Conservation (phyloP, 2,113 vertebrate species). For the Uria lomvia region DNA sequence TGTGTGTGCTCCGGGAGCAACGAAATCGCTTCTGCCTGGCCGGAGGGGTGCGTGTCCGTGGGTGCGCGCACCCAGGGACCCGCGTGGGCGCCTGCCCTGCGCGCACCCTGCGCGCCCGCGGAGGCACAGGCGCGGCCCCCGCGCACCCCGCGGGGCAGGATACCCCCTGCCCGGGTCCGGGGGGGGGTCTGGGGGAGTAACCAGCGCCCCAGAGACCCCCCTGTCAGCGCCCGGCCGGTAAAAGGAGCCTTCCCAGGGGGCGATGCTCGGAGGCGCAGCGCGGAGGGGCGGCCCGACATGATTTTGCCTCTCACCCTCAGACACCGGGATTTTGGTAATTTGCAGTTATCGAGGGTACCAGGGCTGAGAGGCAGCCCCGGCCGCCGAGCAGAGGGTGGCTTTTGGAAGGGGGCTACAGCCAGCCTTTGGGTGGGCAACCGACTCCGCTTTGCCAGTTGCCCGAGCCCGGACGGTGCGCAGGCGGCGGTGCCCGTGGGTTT, state of each 20-base stretch:
- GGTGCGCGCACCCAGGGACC: not conserved
- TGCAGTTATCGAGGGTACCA: not conserved
- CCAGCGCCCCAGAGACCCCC: not conserved
- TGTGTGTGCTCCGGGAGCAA: constrained; percentile 73
- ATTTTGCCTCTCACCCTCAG: not conserved
- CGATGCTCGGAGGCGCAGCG: not conserved
- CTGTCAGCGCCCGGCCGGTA: not conserved
- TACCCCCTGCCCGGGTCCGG: not conserved
- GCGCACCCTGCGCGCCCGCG: not conserved
- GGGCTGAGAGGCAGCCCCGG: not conserved
- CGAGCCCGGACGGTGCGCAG: not conserved
- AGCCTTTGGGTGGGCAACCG: not conserved
- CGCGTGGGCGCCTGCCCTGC: not conserved
- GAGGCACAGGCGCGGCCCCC: not conserved
- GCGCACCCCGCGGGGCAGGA: not conserved
- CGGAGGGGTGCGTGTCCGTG: not conserved
- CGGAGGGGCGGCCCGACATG: not conserved
- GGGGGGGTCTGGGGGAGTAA: not conserved
- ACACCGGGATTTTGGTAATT: not conserved
- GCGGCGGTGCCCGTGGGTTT: not conserved
- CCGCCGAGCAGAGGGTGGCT: not conserved
- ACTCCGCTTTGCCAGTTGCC: not conserved
- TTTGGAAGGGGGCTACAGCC: not conserved
- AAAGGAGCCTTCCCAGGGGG: not conserved
- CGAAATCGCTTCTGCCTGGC: constrained; percentile 61